Percentiles rank a stretch among this genome's conserved stretches.
Conservation (phyloP, 2,888 invertebrate species). For the Dexiosoma caninum region DNA sequence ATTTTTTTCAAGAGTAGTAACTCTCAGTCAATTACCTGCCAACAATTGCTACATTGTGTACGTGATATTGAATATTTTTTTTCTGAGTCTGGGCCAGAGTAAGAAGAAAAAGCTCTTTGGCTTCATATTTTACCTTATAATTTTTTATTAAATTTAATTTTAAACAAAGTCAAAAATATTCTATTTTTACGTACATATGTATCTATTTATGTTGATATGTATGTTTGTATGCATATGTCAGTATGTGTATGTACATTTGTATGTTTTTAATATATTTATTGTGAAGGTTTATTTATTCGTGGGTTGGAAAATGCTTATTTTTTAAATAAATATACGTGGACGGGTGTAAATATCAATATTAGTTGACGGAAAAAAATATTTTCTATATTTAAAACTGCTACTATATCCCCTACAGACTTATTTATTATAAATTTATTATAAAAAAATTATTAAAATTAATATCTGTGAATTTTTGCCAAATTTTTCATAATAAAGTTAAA, state of each 20-base stretch:
- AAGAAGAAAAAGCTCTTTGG: too few relatives aligned
- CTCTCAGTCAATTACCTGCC: too few relatives aligned
- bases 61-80: too few relatives aligned
- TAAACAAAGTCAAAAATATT: too few relatives aligned
- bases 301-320: not conserved
- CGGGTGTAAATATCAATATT: not conserved
- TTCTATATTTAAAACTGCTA: not conserved
- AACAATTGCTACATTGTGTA: too few relatives aligned
- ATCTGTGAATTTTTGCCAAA: not conserved
- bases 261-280: not conserved
- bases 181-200: too few relatives aligned
- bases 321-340: not conserved
- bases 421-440: not conserved
- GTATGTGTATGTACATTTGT: not conserved
- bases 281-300: not conserved
- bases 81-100: too few relatives aligned
- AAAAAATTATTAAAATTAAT: not conserved
- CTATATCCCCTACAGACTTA: constrained; percentile 4
- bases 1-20: too few relatives aligned
- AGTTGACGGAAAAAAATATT: too few relatives aligned
- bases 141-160: too few relatives aligned
- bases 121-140: too few relatives aligned
- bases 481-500: not conserved
- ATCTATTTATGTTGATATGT: not conserved
- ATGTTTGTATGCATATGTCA: not conserved